Conservation (phyloP, 23 tunicate genomes). For the Clavelina lepadiformis region DNA sequence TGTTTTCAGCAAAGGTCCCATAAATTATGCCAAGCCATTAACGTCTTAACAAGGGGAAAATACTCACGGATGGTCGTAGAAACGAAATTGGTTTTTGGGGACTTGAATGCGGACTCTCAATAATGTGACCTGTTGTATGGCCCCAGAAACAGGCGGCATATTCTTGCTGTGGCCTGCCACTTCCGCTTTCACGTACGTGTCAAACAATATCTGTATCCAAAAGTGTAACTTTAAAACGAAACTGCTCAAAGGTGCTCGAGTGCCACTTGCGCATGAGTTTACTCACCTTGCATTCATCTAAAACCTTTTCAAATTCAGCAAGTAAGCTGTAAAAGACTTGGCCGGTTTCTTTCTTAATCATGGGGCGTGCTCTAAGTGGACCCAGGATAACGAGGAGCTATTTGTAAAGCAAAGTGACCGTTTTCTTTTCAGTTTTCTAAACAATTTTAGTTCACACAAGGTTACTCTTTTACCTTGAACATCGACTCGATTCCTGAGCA, state of each 20-base stretch:
- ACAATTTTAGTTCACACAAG: no score
- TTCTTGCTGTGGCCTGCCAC: slow-evolving; percentile 51
- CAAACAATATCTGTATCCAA: slow-evolving; percentile 54
- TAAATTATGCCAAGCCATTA: background rate
- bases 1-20: background rate
- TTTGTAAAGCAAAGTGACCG: no score
- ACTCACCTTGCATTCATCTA: slow-evolving; percentile 78
- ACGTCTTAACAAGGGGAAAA: background rate
- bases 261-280: no score
- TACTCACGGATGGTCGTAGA: slow-evolving; percentile 71
- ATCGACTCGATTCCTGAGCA: slow-evolving; percentile 83
- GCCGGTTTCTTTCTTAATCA: slow-evolving; percentile 55
- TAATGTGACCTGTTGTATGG: slow-evolving; percentile 64
- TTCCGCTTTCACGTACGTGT: slow-evolving; percentile 32
- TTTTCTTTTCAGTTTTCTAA: no score
- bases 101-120: slow-evolving; percentile 36
- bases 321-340: slow-evolving; percentile 45
- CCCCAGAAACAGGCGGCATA: slow-evolving; percentile 89
- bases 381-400: slow-evolving; percentile 77
- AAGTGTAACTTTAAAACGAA: no score
- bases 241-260: no score
- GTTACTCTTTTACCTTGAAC: slow-evolving; percentile 81
- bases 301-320: slow-evolving; percentile 53
- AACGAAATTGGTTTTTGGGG: slow-evolving; percentile 79
- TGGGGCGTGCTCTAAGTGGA: slow-evolving; percentile 56